These are phyloP conservation scores for Lagria hirta DNA, from an alignment of 2,888 invertebrate genomes.

Conservation along the genomic window DNA sequence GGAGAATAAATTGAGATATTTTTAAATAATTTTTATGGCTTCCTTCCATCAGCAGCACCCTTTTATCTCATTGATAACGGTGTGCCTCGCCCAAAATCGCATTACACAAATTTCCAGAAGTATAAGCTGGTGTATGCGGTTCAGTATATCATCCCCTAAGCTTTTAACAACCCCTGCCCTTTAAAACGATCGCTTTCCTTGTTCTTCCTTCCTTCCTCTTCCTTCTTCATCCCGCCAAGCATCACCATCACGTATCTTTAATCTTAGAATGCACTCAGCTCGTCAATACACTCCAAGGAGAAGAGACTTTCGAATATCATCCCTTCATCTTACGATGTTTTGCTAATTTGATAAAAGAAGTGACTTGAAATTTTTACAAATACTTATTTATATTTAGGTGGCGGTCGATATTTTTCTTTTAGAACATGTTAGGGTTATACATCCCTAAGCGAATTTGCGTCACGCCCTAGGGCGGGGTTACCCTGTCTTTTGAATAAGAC, in stretches of 20 bases:
- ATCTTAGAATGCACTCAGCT: constrained; percentile 26
- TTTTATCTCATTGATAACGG: constrained; percentile 10
- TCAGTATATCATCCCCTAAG: constrained; percentile 32
- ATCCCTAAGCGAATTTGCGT: constrained; percentile 42
- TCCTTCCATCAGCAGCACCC: no score
- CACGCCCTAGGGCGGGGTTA: constrained; percentile 48
- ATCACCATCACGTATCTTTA: constrained; percentile 38
- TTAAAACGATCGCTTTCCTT: constrained; percentile 32
- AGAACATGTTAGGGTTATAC: constrained; percentile 6
- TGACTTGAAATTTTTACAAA: no score
- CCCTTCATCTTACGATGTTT: no score
- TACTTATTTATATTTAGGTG: no score
- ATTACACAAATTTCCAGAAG: constrained; percentile 38
- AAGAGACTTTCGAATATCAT: no score
- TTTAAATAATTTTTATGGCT: no score
- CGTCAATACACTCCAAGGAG: not conserved
- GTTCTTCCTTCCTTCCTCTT: no score
- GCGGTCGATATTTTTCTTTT: constrained; percentile 24
- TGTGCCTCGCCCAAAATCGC: constrained; percentile 32
- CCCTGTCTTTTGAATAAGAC: constrained; percentile 47
- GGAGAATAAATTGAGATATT: no score
- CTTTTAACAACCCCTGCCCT: constrained; percentile 33
- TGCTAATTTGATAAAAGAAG: no score
- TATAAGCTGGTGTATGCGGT: constrained; percentile 32
- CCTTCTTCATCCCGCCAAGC: no score